Percentiles rank a stretch among this genome's conserved stretches.
phyloP scores from a whole-genome alignment of 1,140 invertebrate genomes.

The Drosophila lini region DNA sequence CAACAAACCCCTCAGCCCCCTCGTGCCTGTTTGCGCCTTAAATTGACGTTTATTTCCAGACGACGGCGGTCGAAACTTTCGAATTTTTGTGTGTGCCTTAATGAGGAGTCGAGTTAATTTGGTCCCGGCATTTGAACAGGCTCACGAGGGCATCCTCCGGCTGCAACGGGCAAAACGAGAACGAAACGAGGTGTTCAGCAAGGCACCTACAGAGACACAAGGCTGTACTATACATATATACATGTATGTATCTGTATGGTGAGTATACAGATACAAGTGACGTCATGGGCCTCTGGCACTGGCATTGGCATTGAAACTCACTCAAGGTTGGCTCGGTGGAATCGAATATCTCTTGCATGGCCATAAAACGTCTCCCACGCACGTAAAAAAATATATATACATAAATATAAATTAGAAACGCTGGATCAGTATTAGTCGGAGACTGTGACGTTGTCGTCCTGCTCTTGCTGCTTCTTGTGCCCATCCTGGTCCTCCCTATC shows the following conservation, averaged over 20 bases:
- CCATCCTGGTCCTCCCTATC: neutral
- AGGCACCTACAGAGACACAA: conserved; percentile 59
- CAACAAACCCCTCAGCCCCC: neutral
- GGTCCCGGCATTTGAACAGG: conserved; percentile 63
- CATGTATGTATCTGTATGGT: conserved; percentile 14
- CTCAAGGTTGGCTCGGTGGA: conserved; percentile 45
- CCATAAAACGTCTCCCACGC: conserved; percentile 54
- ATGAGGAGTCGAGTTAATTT: conserved; percentile 76
- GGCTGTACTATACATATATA: neutral
- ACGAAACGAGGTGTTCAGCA: conserved; percentile 63
- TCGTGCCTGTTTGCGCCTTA: conserved; percentile 34
- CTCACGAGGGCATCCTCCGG: conserved; percentile 23
- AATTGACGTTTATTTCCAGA: conserved; percentile 79
- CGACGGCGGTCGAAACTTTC: conserved; percentile 62
- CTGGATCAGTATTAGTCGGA: conserved; percentile 1
- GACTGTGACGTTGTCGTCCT: neutral
- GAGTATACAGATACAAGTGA: conserved; percentile 48
- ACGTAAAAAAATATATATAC: conserved; percentile 15
- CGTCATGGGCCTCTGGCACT: conserved; percentile 60
- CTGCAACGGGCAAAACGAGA: conserved; percentile 39
- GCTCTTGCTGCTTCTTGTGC: neutral
- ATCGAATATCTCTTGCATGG: conserved; percentile 27
- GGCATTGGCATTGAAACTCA: conserved; percentile 73
- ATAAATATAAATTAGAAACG: conserved; percentile 21
- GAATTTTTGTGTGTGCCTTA: conserved; percentile 58